Evolutionary conservation across 2,797 vertebrate genomes (phyloP).

Genomic region (Gymnopithys bicolor): DNA sequence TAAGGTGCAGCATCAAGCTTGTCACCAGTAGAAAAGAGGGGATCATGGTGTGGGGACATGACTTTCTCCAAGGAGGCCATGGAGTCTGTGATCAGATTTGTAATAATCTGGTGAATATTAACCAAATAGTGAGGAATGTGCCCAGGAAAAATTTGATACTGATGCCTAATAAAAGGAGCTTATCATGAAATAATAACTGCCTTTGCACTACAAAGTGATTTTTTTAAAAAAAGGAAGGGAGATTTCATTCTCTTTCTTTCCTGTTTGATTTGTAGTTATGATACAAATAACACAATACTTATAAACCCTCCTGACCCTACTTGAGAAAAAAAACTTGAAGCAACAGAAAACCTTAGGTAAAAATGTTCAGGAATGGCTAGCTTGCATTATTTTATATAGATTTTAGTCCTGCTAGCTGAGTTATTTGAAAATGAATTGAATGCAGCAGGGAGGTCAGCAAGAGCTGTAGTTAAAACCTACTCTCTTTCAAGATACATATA

Average conservation of each 20-base stretch:
- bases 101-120: not conserved
- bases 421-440: conserved; percentile 10
- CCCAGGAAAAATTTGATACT: not conserved
- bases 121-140: not conserved
- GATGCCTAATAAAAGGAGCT: not conserved
- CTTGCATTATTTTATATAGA: not conserved
- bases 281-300: conserved; percentile 2
- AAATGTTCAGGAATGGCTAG: not conserved
- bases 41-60: too few species aligned
- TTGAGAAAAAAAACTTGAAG: not conserved
- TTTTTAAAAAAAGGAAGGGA: too few species aligned
- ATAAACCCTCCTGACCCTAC: not conserved
- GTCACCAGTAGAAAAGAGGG: not conserved
- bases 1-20: not conserved
- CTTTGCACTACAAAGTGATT: not conserved
- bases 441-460: not conserved
- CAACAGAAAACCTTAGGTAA: not conserved
- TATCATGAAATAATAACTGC: not conserved
- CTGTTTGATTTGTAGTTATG: conserved; percentile 3
- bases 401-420: conserved; percentile 3
- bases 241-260: not conserved
- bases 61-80: not conserved
- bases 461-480: conserved; percentile 18
- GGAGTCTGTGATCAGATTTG: not conserved
- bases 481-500: not conserved